Base-by-base conservation (phyloP, 1,140 invertebrate genomes). In the Subanguina moxae region DNA sequence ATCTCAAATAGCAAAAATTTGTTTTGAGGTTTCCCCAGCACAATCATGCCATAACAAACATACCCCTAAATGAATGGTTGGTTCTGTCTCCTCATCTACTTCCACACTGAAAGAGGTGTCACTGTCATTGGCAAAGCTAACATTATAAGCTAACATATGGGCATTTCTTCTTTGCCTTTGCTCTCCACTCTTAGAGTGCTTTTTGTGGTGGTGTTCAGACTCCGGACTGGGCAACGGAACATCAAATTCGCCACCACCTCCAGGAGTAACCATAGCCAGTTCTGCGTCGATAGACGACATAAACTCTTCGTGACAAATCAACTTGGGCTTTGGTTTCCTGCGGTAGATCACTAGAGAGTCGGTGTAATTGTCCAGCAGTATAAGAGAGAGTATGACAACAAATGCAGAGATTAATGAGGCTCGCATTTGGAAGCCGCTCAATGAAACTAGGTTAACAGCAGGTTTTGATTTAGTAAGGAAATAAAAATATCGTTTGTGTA, bases 261-360 rank as follows among this genome's bases (percentile, higher is more conserved):
- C n/a, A 25, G 48, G 15, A 19, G 48, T 52, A 15, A 52, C 23
- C 48, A 52, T 52, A 5, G 3, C 32, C 3, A 38, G 32, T 11
- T 38, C 32, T 52, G 3, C 48, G 17, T 52, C 48, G 8, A 52
- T 25, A 19, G 23, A 52, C 3, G 48, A 52, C 48, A 52, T 52
- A 1, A 25, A 21, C 13, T 61, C 27, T 30, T 32, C 38, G 28
- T 32, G 27, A 30, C 58, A 61, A 61, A 61, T 43, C 19, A 61
- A 21, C 38, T 61, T 61, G 13, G 58, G 58, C 38, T 61, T 61
- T 5, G 58, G 58, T 28, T 61, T 61, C 28, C 58, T 21, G 27
- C 58, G 27, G 38, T 61, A 61, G 28, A 61, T 61, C 13, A 61
- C 58, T 30, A 61, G 58, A 5, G 58, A 52, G 3, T 3, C 48